These are phyloP conservation scores for Enoplosus armatus DNA, from an alignment of 2,797 vertebrate genomes.

Conservation along the genomic window DNA sequence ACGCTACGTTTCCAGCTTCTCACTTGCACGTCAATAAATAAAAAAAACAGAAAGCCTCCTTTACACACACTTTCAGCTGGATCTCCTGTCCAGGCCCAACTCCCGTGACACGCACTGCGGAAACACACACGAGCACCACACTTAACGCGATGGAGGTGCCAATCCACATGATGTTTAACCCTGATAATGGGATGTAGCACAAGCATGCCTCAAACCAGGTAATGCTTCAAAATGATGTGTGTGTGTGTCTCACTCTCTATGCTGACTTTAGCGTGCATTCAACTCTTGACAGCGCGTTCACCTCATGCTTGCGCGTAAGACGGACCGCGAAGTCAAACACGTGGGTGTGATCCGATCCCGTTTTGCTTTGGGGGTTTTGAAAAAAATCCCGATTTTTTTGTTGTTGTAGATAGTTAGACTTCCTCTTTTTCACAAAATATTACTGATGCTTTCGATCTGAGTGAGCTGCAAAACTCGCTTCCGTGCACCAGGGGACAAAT, in stretches of 20 bases:
- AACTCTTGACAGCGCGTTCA: conserved; percentile 17
- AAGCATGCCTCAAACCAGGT: conserved; percentile 20
- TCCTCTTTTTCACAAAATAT: background rate
- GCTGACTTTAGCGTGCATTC: conserved; percentile 19
- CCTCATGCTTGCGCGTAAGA: conserved; percentile 8
- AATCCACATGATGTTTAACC: conserved; percentile 51
- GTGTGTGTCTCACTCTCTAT: conserved; percentile 22
- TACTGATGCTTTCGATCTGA: background rate
- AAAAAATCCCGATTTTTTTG: conserved; percentile 15
- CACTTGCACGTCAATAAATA: conserved; percentile 56
- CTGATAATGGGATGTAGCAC: conserved; percentile 37
- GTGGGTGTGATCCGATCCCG: conserved; percentile 11
- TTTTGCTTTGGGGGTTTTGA: background rate
- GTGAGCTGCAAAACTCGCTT: background rate
- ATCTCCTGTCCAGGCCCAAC: conserved; percentile 37
- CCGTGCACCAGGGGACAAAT: background rate
- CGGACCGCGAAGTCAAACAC: background rate
- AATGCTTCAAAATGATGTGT: conserved; percentile 26
- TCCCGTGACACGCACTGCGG: conserved; percentile 49
- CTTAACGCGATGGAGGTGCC: conserved; percentile 36
- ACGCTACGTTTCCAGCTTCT: conserved; percentile 29
- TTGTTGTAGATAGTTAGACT: background rate
- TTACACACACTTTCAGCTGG: conserved; percentile 55
- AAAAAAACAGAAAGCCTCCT: conserved; percentile 42
- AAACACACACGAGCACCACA: conserved; percentile 42